These are phyloP conservation scores for Lepidocyrtoides sp. DNA, from an alignment of 2,888 invertebrate genomes.

Conservation along the genomic window DNA sequence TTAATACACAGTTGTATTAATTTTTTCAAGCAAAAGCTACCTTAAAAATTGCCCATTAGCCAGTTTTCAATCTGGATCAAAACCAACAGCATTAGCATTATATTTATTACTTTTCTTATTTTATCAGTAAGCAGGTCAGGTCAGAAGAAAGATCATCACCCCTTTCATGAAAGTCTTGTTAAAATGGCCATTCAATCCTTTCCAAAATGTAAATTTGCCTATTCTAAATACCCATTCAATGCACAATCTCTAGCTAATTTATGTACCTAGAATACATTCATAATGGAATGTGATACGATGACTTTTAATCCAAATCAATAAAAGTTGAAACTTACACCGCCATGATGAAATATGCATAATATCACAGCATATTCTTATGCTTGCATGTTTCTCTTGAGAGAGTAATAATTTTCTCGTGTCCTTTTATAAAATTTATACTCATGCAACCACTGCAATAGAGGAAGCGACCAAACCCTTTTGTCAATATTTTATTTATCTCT, in stretches of 20 bases:
- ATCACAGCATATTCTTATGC: background rate
- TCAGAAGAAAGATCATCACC: background rate
- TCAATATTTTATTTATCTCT: too few species aligned
- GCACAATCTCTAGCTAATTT: background rate
- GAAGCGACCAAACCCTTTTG: slow-evolving; percentile 31
- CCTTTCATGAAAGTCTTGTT: background rate
- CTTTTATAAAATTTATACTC: background rate
- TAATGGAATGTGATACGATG: background rate
- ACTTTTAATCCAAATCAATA: slow-evolving; percentile 35
- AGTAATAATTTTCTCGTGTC: background rate
- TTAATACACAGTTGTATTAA: background rate
- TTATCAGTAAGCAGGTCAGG: slow-evolving; percentile 33
- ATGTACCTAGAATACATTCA: background rate
- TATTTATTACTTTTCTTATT: background rate
- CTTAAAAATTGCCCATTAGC: background rate
- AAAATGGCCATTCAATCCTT: background rate
- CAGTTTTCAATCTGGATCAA: slow-evolving; percentile 32
- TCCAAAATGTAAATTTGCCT: background rate
- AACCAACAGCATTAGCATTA: background rate
- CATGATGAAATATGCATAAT: background rate
- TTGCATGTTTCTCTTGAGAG: background rate
- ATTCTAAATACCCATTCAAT: background rate
- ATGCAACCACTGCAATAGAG: background rate
- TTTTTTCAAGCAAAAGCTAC: background rate
- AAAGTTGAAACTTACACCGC: slow-evolving; percentile 28